A percentile compares a stretch with the other conserved stretches of the same genome.
phyloP scores from a whole-genome alignment of 1,140 invertebrate species.

The Pachypsylla venusta region DNA sequence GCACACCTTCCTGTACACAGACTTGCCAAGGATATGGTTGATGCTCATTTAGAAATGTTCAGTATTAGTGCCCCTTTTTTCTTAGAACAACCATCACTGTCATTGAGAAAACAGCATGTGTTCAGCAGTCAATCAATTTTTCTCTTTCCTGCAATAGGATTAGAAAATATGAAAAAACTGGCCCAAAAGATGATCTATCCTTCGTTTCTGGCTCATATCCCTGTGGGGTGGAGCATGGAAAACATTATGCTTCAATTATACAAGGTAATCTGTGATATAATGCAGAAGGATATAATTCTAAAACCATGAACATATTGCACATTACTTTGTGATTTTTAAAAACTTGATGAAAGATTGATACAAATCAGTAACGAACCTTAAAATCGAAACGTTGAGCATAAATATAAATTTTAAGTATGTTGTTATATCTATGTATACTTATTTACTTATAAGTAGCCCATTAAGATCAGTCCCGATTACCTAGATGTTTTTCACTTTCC shows the following conservation, averaged over 20 bases:
- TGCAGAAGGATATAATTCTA: no score
- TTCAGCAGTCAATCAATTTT: background rate
- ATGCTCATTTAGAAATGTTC: background rate
- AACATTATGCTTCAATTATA: background rate
- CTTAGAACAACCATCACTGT: background rate
- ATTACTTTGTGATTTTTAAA: no score
- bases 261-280: background rate
- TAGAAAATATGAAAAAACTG: background rate
- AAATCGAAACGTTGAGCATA: no score
- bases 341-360: no score
- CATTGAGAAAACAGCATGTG: background rate
- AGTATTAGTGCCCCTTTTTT: background rate
- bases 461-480: no score
- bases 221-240: background rate
- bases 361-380: no score
- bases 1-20: background rate
- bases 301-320: no score
- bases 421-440: no score
- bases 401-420: no score
- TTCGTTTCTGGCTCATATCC: background rate
- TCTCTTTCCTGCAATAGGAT: background rate
- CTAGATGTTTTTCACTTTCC: no score
- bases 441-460: no score
- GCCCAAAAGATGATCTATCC: background rate
- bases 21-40: background rate